Evolutionary conservation across 23 tunicate genomes (phyloP).

Genomic region (Styela clava): DNA sequence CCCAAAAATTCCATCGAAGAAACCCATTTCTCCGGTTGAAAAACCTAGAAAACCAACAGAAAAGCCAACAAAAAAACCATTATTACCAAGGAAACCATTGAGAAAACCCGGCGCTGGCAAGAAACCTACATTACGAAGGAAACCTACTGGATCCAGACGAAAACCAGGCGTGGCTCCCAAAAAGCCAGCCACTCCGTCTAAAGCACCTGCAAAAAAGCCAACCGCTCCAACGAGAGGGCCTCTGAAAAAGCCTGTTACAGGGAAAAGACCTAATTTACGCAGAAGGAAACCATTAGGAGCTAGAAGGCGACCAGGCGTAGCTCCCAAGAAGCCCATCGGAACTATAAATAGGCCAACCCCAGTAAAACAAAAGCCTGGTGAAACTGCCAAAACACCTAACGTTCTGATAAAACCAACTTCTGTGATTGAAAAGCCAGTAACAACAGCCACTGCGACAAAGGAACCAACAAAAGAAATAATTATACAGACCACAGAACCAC

Average conservation of each 20-base stretch:
- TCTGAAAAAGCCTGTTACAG: background rate
- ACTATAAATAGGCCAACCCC: background rate
- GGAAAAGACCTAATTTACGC: background rate
- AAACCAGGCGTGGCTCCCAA: background rate
- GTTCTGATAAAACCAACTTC: too few relatives aligned
- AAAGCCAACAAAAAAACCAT: conserved; percentile 9
- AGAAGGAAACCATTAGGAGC: background rate
- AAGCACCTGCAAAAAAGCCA: background rate
- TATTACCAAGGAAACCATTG: background rate
- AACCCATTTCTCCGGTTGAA: background rate
- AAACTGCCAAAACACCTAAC: background rate
- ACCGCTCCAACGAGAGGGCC: background rate
- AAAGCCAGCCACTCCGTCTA: background rate
- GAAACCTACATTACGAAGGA: background rate
- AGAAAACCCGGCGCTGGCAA: background rate
- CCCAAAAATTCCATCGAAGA: background rate
- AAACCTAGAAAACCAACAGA: background rate
- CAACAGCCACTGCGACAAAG: too few relatives aligned
- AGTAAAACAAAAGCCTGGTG: background rate
- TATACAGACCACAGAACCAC: too few relatives aligned
- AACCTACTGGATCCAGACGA: background rate
- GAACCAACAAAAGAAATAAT: too few relatives aligned
- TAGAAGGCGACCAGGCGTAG: background rate
- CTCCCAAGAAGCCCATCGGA: background rate
- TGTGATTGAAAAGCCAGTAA: too few relatives aligned